These are phyloP conservation scores for Nasonia oneida DNA, from an alignment of 2,888 invertebrate genomes.

Conservation along the genomic window DNA sequence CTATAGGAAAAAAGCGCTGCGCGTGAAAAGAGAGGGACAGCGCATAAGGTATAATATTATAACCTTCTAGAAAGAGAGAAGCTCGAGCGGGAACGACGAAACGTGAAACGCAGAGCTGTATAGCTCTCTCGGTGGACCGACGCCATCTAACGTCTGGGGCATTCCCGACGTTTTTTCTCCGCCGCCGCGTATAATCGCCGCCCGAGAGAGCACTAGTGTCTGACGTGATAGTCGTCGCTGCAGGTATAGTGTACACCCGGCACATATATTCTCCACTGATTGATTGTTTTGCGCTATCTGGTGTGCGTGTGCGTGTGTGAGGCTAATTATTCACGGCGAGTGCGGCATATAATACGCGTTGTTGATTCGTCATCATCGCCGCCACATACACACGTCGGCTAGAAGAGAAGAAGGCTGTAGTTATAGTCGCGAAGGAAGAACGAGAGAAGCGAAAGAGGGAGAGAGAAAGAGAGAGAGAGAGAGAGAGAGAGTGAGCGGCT, in stretches of 20 bases:
- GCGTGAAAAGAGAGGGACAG: conserved; percentile 10
- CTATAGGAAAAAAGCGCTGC: not conserved
- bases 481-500: not conserved
- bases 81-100: conserved; percentile 20
- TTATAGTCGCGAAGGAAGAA: not conserved
- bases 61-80: conserved; percentile 32
- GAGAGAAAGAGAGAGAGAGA: not conserved
- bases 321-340: conserved; percentile 5
- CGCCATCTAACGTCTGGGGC: conserved; percentile 78
- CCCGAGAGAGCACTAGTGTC: not conserved
- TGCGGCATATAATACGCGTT: conserved; percentile 32
- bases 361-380: conserved; percentile 59
- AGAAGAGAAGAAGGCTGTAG: not conserved
- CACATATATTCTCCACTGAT: not conserved
- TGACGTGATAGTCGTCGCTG: conserved; percentile 12
- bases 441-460: not conserved
- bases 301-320: not conserved
- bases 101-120: conserved; percentile 35
- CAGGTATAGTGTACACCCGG: conserved; percentile 12
- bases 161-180: conserved; percentile 73
- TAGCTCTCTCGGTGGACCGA: conserved; percentile 71
- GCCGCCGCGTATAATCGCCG: conserved; percentile 35
- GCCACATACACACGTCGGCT: not conserved
- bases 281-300: not conserved
- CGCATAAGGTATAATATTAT: not conserved